These are phyloP conservation scores for Heliothis subflexa DNA, from an alignment of 1,140 invertebrate genomes.

Conservation along the genomic window DNA sequence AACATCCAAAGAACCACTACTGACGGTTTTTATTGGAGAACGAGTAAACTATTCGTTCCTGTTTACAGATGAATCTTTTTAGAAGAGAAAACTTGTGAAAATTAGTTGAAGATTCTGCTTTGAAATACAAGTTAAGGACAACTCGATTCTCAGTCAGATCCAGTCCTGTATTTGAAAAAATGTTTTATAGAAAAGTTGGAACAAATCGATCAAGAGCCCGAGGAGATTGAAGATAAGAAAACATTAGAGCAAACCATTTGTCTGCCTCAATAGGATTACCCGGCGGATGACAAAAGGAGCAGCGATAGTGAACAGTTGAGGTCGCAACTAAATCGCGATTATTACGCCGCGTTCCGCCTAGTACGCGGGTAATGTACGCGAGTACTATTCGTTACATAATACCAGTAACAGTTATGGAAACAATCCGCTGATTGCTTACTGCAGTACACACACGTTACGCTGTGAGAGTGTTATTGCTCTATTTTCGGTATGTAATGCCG, in stretches of 20 bases:
- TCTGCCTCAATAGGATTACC: slow-evolving; percentile 56
- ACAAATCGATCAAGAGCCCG: slow-evolving; percentile 13
- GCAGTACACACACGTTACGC: slow-evolving; percentile 60
- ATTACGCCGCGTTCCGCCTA: slow-evolving; percentile 54
- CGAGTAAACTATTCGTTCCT: slow-evolving; percentile 23
- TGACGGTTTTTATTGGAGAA: slow-evolving; percentile 27
- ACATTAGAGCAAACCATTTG: slow-evolving; percentile 50
- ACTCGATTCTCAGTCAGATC: no score
- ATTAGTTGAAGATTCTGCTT: not conserved
- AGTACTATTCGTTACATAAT: slow-evolving; percentile 68
- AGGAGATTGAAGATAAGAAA: slow-evolving; percentile 34
- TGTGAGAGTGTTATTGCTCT: slow-evolving; percentile 60
- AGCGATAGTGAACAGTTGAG: slow-evolving; percentile 49
- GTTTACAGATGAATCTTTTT: slow-evolving; percentile 1
- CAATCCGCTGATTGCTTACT: slow-evolving; percentile 71
- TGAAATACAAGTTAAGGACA: no score
- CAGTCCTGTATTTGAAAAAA: no score
- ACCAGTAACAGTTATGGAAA: slow-evolving; percentile 67
- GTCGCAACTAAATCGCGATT: slow-evolving; percentile 50
- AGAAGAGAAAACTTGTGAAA: not conserved
- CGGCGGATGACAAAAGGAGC: slow-evolving; percentile 52
- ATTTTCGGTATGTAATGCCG: slow-evolving; percentile 59
- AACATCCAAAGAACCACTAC: slow-evolving; percentile 18
- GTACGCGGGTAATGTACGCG: slow-evolving; percentile 56
- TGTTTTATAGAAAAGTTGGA: not conserved